A percentile compares a stretch with the other conserved stretches of the same genome.
Conservation (phyloP, 2,113 vertebrate species). For the Coregonus clupeaformis region DNA sequence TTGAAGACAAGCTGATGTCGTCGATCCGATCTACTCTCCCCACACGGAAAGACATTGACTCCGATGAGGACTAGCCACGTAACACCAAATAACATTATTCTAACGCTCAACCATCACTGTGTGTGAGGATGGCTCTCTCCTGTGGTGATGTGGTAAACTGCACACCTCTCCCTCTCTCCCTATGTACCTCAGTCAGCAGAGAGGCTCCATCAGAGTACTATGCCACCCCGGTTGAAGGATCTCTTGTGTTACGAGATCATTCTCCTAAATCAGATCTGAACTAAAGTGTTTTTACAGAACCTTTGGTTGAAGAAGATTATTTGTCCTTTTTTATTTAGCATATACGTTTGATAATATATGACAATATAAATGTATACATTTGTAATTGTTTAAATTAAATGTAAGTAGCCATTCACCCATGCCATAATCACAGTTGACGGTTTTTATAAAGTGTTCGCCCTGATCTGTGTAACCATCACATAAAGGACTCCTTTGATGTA, state of each 20-base stretch:
- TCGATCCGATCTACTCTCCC: conserved; percentile 78
- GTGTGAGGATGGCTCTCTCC: not conserved
- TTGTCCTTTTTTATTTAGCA: conserved; percentile 22
- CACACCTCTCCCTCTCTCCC: not conserved
- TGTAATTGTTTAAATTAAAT: conserved; percentile 27
- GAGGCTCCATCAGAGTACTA: not conserved
- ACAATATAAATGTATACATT: conserved; percentile 49
- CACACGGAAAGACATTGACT: conserved; percentile 73
- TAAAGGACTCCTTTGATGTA: conserved; percentile 9
- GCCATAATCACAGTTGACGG: conserved; percentile 27
- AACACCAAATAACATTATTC: not conserved
- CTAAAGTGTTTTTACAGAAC: too few relatives aligned
- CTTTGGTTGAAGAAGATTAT: not conserved
- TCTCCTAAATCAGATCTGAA: not conserved
- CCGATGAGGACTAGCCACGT: conserved; percentile 73
- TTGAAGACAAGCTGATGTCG: conserved; percentile 89
- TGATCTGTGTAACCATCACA: conserved; percentile 1
- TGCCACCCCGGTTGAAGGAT: not conserved
- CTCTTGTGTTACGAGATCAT: not conserved
- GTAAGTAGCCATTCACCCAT: conserved; percentile 29
- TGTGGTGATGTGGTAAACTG: not conserved
- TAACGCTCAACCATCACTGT: not conserved
- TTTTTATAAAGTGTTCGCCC: not conserved
- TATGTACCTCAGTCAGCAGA: not conserved
- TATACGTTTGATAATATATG: conserved; percentile 36